A percentile compares a stretch with the other conserved stretches of the same genome.
Evolutionary conservation across 2,113 vertebrate species (phyloP).

Genomic region (Prolemur simus): DNA sequence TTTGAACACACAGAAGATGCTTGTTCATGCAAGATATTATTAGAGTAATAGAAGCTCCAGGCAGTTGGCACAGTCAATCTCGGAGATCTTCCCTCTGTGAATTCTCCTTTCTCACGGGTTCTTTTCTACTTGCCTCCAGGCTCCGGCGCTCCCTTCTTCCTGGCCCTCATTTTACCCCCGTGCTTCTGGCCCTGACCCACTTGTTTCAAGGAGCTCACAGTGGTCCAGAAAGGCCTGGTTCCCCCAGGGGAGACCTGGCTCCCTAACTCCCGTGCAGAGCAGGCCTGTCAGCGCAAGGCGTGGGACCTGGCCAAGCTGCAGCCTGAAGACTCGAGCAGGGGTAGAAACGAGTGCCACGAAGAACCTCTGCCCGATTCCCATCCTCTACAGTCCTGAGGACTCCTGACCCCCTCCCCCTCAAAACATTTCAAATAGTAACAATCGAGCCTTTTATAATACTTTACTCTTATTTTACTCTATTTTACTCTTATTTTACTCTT

Average conservation of each 20-base stretch:
- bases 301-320: too few relatives aligned
- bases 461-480: too few relatives aligned
- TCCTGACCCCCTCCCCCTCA: neutral
- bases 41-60: neutral
- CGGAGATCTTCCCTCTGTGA: neutral
- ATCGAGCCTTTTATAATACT: neutral
- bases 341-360: neutral
- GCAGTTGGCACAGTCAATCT: neutral
- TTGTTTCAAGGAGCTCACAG: neutral
- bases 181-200: neutral
- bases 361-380: too few relatives aligned
- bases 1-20: neutral
- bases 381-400: neutral
- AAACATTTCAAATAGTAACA: neutral
- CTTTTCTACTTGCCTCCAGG: neutral
- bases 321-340: accelerated
- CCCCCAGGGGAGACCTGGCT: neutral
- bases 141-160: neutral
- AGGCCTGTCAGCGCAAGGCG: neutral
- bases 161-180: neutral
- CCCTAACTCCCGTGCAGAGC: accelerated
- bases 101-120: neutral
- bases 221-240: neutral
- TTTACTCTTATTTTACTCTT: too few relatives aligned
- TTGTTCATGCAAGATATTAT: neutral